These are phyloP conservation scores for Drosophila nannoptera DNA, from an alignment of 1,140 invertebrate genomes.

Conservation along the genomic window DNA sequence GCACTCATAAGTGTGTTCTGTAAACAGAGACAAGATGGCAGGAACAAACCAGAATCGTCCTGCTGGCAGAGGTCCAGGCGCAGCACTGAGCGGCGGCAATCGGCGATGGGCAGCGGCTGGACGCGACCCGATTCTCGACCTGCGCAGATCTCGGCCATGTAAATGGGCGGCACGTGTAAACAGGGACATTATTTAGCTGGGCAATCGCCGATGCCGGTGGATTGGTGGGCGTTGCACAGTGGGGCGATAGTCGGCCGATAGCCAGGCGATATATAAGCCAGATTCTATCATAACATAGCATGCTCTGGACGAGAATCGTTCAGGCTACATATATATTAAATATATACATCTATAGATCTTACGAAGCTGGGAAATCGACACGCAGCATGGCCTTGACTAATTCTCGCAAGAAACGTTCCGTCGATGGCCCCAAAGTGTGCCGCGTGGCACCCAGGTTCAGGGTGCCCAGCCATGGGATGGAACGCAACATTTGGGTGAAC, in stretches of 20 bases:
- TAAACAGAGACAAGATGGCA: too few species aligned
- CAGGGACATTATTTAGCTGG: conserved; percentile 61
- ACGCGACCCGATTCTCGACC: conserved; percentile 7
- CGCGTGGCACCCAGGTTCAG: conserved; percentile 2
- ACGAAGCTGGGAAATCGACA: too few species aligned
- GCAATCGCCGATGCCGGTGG: conserved; percentile 38
- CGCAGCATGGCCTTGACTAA: background rate
- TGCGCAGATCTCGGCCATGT: conserved; percentile 39
- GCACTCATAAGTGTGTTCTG: too few species aligned
- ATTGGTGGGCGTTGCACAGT: conserved; percentile 30
- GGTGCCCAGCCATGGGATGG: conserved; percentile 13
- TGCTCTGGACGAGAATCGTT: too few species aligned
- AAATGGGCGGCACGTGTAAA: conserved; percentile 63
- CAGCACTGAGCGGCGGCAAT: conserved; percentile 33
- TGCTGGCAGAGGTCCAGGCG: conserved; percentile 4
- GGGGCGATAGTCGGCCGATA: background rate
- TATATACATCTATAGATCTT: too few species aligned
- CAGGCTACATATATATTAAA: too few species aligned
- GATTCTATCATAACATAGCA: background rate
- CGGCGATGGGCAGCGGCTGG: background rate
- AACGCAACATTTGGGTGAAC: conserved; percentile 1
- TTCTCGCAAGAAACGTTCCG: too few species aligned
- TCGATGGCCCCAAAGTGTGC: background rate
- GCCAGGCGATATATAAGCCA: too few species aligned
- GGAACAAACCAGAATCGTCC: background rate